Evolutionary conservation across 92 coral and sea anemone species (phyloP).

Genomic region (Metridium senile): DNA sequence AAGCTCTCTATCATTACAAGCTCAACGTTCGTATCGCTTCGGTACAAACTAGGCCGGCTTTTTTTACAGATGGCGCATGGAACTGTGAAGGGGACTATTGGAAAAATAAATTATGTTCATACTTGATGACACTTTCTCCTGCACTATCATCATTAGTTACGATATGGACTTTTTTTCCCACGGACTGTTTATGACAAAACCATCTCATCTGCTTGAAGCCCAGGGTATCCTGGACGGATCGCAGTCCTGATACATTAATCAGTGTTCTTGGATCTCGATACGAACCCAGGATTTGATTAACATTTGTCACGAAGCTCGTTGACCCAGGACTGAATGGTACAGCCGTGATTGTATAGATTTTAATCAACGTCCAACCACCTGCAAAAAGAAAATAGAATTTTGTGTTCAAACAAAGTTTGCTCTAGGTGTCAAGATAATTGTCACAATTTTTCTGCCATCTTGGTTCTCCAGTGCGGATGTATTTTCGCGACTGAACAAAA

Average conservation of each 20-base stretch:
- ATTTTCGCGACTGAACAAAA: too few relatives aligned
- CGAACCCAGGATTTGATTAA: background rate
- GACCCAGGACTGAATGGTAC: background rate
- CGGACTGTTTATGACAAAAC: constrained; percentile 12
- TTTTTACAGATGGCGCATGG: too few relatives aligned
- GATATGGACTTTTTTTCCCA: constrained; percentile 17
- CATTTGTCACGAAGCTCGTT: background rate
- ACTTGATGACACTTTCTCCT: constrained; percentile 36
- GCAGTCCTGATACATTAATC: constrained; percentile 5
- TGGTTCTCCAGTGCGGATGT: too few relatives aligned
- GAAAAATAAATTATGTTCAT: background rate
- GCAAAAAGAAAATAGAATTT: background rate
- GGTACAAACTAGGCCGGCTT: too few relatives aligned
- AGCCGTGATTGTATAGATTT: background rate
- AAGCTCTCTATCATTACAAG: too few relatives aligned
- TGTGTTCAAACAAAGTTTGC: background rate
- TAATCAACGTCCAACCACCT: constrained; percentile 49
- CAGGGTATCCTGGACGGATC: background rate
- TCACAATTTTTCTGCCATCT: too few relatives aligned
- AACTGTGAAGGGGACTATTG: too few relatives aligned
- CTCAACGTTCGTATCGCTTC: too few relatives aligned
- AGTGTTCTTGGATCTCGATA: constrained; percentile 3
- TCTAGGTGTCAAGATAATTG: too few relatives aligned
- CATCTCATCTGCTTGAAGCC: constrained; percentile 34
- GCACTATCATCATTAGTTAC: constrained; percentile 6